A percentile compares a stretch with the other conserved stretches of the same genome.
These are phyloP conservation scores for Charanyca ferruginea DNA, from an alignment of 2,888 invertebrate species.

Conservation along the genomic window DNA sequence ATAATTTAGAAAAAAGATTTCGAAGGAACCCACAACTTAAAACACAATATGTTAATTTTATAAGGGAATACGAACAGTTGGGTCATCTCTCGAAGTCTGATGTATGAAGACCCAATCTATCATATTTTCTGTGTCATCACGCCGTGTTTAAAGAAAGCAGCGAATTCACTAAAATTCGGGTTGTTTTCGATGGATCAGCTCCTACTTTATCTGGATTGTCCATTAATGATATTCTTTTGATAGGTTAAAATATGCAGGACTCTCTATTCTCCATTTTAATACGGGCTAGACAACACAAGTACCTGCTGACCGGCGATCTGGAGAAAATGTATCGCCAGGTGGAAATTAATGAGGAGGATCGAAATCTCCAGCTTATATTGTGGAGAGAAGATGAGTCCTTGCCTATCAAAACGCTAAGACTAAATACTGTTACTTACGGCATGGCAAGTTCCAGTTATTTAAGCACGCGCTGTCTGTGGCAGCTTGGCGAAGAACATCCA, in stretches of 20 bases:
- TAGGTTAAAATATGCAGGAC: constrained; percentile 1
- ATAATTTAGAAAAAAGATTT: no score
- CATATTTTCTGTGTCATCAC: no score
- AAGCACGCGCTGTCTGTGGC: no score
- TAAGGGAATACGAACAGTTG: constrained; percentile 1
- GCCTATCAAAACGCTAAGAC: constrained; percentile 34
- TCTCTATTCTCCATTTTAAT: constrained; percentile 6
- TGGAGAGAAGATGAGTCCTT: constrained; percentile 29
- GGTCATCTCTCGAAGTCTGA: constrained; percentile 3
- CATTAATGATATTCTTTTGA: neutral
- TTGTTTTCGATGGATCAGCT: neutral
- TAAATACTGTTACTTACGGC: no score
- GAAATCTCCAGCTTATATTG: constrained; percentile 15
- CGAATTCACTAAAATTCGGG: no score
- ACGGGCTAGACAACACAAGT: constrained; percentile 5
- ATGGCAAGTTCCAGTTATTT: no score
- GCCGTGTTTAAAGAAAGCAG: no score
- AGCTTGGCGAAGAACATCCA: no score
- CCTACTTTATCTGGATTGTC: neutral
- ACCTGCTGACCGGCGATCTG: neutral
- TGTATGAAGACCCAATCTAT: no score
- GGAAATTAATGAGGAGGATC: constrained; percentile 4
- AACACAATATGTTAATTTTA: neutral
- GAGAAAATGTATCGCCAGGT: constrained; percentile 7
- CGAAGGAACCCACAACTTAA: no score